Percentiles rank a stretch among this genome's conserved stretches.
These are phyloP conservation scores for Peucedramus taeniatus DNA, from an alignment of 2,113 vertebrate genomes.

Conservation along the genomic window DNA sequence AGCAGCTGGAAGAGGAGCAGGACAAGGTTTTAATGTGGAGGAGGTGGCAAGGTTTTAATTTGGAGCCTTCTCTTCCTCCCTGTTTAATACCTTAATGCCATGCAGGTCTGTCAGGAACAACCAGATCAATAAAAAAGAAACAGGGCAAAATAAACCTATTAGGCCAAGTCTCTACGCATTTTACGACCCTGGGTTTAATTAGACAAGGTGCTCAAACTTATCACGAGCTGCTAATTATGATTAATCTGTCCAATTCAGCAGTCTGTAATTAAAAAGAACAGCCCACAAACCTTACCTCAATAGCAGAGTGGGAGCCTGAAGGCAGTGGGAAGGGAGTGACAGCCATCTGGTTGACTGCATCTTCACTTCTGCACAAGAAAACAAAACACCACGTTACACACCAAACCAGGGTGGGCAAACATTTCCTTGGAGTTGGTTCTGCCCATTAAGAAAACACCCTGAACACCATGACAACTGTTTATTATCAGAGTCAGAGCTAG, in stretches of 20 bases:
- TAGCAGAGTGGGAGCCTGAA: conserved; percentile 67
- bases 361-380: conserved; percentile 77
- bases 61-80: background rate
- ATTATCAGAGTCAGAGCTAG: background rate
- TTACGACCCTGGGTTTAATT: background rate
- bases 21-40: background rate
- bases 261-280: background rate
- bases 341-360: conserved; percentile 90
- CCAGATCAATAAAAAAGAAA: background rate
- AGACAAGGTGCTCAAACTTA: background rate
- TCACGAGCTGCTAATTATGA: background rate
- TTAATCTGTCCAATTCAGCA: background rate
- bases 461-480: background rate
- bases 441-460: background rate
- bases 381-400: background rate
- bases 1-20: background rate
- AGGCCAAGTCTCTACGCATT: background rate
- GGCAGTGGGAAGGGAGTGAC: conserved; percentile 81
- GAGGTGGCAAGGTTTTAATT: background rate
- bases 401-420: background rate
- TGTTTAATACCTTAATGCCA: background rate
- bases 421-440: background rate
- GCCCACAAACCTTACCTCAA: conserved; percentile 76
- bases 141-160: background rate
- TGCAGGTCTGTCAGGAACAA: background rate